A percentile compares a stretch with the other conserved stretches of the same genome.
phyloP scores from a whole-genome alignment of 2,113 vertebrate species.

The Neogale vison region DNA sequence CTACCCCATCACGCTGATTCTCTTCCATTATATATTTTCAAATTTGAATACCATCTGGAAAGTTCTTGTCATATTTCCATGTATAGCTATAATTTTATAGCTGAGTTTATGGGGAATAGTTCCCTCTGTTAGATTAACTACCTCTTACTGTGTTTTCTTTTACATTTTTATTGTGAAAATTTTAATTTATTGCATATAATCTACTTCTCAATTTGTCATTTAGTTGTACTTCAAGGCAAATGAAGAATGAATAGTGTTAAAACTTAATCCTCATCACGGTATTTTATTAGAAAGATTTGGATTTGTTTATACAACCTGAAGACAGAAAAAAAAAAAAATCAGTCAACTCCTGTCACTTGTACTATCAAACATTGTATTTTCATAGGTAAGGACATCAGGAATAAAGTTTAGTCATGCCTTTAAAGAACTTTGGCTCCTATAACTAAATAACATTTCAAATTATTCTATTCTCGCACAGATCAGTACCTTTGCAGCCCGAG shows the following conservation, averaged over 20 bases:
- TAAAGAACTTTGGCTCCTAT: background rate
- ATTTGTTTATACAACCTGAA: background rate
- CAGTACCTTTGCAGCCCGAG: background rate
- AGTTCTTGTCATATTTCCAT: background rate
- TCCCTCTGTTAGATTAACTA: background rate
- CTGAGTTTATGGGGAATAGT: background rate
- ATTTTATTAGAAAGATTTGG: background rate
- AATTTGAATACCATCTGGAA: background rate
- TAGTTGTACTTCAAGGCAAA: background rate
- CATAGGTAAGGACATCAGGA: background rate
- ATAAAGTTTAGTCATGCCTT: background rate
- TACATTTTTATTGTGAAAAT: background rate
- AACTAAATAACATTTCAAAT: background rate
- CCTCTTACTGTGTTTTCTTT: background rate
- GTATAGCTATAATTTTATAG: background rate
- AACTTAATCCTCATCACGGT: background rate
- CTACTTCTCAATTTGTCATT: background rate
- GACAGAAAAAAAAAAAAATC: background rate
- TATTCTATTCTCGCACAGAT: background rate
- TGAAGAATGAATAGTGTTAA: background rate
- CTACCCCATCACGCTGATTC: background rate
- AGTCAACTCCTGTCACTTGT: background rate
- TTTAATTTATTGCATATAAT: background rate
- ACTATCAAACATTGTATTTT: background rate
- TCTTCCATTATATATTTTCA: background rate